phyloP scores from a whole-genome alignment of 2,797 vertebrate species.

The Poeciliopsis turneri region DNA sequence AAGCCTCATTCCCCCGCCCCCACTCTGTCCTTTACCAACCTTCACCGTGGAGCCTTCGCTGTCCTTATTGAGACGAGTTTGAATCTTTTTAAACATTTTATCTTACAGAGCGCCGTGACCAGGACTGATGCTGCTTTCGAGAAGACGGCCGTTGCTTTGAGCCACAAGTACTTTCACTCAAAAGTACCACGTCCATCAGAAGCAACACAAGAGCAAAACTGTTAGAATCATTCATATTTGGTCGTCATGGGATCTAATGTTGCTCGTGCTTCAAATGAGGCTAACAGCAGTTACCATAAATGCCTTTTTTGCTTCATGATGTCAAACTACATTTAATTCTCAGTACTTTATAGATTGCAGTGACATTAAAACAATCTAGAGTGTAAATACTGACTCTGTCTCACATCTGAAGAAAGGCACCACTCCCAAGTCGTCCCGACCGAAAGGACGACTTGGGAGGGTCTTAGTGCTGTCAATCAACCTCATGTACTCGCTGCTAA shows the following conservation, averaged over 20 bases:
- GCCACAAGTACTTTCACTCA: conserved; percentile 50
- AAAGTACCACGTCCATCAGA: conserved; percentile 16
- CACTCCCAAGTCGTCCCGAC: too few species aligned
- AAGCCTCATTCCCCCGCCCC: background rate
- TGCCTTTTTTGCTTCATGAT: background rate
- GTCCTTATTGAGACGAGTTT: conserved; percentile 54
- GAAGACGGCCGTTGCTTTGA: conserved; percentile 37
- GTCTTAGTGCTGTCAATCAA: too few species aligned
- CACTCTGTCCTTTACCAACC: conserved; percentile 41
- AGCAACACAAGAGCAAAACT: background rate
- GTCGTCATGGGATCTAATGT: background rate
- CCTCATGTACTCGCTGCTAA: too few species aligned
- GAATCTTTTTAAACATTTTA: conserved; percentile 26
- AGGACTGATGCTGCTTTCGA: conserved; percentile 45
- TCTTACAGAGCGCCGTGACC: conserved; percentile 51
- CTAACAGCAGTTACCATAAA: background rate
- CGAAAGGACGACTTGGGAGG: too few species aligned
- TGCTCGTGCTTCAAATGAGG: background rate
- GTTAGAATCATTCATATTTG: background rate
- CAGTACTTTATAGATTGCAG: background rate
- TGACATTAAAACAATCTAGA: background rate
- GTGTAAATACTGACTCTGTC: too few species aligned
- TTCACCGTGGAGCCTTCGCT: conserved; percentile 33
- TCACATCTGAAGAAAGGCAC: too few species aligned
- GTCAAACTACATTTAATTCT: background rate